Base-by-base conservation (phyloP, 2,888 invertebrate genomes). In the Ormyrus labotus region DNA sequence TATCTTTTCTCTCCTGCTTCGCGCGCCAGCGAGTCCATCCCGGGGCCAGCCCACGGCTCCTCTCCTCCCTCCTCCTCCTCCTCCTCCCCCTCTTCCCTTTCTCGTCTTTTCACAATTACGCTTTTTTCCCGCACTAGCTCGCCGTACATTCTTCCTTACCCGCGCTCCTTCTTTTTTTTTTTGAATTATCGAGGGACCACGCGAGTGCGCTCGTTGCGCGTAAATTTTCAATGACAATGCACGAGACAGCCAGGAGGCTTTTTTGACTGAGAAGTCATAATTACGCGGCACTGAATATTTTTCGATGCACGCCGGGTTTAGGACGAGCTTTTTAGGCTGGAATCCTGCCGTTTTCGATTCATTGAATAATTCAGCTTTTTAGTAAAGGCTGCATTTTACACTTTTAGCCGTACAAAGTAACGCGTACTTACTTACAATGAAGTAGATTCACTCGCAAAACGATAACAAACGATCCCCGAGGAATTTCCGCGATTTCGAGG, bases 1-100 rank as follows among this genome's bases (percentile, higher is more conserved):
- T 90, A 89, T 90, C 90, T 89, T 85, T 34, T 81, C 78, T 83
- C 85, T 86, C 83, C 83, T 34, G 34, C 84, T 81, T 48, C 70
- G 55, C 68, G 45, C 65, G 48, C 67, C 78, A 4, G 50, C 48
- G 67, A 84, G 84, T 85, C 85, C 85, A 84, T 86, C 86, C 34
- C 87, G 85, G 86, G 85, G 87, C 85, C 84, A 80, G 84, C 83
- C 86, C 83, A 84, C 84, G 84, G 82, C 84, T 85, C 84, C 34
- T 85, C 57, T 51, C 57, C 67, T 65, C 60, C 45, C 64, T 53
- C 55, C 11, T 6, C 13, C 55, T 51, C 34, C 11, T 7, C 47
- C 48, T 45, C 34, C 57, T 48, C 48, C 34, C 57, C 55, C 48
- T 60, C 58, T 61, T 67, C 74, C 5, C 13, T 11, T 19, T 34